Conservation (phyloP, 2,113 vertebrate species). For the Petroica traversi region DNA sequence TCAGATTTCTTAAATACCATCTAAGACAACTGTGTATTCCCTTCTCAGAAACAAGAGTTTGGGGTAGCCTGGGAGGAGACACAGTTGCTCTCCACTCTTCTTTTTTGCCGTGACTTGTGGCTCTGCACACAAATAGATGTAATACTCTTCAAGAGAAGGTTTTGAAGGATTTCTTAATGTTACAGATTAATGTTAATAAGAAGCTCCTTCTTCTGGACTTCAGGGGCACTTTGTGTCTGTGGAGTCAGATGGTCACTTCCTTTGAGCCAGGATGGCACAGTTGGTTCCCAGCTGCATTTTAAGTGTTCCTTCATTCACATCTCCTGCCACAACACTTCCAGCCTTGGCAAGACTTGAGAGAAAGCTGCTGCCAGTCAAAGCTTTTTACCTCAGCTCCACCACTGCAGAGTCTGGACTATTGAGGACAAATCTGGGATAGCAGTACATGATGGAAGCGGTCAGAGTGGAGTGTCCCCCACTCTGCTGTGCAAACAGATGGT, state of each 20-base stretch:
- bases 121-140: background rate
- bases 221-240: background rate
- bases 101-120: background rate
- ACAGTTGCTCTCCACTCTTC: background rate
- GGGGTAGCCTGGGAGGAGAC: background rate
- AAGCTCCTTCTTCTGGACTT: background rate
- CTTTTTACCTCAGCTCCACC: background rate
- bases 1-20: slow-evolving; percentile 56
- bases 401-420: background rate
- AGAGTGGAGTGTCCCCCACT: background rate
- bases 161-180: background rate
- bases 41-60: background rate
- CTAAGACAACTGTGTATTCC: slow-evolving; percentile 42
- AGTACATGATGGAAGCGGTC: fast-evolving
- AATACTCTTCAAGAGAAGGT: background rate
- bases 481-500: background rate
- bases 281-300: background rate
- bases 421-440: fast-evolving
- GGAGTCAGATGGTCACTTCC: background rate
- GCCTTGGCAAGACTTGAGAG: background rate
- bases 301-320: background rate
- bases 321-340: fast-evolving
- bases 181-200: background rate
- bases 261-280: background rate
- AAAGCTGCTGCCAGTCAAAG: background rate